Base-by-base conservation (phyloP, 2,888 invertebrate species). In the Sminthurinus aureus region DNA sequence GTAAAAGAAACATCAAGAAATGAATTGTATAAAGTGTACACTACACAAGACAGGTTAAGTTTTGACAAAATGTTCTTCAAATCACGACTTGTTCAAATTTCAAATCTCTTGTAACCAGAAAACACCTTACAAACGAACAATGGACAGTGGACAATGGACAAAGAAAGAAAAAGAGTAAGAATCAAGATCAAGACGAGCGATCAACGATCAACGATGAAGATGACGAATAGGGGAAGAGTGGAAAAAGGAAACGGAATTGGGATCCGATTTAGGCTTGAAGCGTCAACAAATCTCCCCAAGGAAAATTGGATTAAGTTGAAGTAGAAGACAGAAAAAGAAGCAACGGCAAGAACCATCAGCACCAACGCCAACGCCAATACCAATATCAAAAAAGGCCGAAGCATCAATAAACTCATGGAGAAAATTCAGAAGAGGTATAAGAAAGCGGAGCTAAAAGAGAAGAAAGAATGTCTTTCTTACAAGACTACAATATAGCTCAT, bases 271-370 rank as follows among this genome's bases (percentile, higher is more conserved):
- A 12, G 71, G 6, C 22, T 6, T 24, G 13, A 26, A 58, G 58
- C 58, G 58, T 58, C 58, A 58, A 58, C 58, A 9, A 58, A 15
- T 58, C 18, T 58, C 58, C 58, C 18, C 20, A 15, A n/a, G 66
- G 69, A 79, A 69, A 79, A 79, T 79, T 79, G 71, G 71, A 79
- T 79, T 79, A 79, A 71, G 77, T 24, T 77, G 58, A 58, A 18
- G 15, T 58, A 18, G 13, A 58, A 58, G 58, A 58, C 58, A 58
- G 38, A 38, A 38, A 38, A 38, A 38, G 38, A 38, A 38, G 38
- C 38, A 38, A 38, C 1, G 38, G 38, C 38, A 38, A 6, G 38
- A 38, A 38, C 38, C 38, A 38, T 6, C 38, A 38, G 1, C 38
- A 38, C 38, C 38, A 38, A 1, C 38, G 38, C 38, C 38, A 38